Base-by-base conservation (phyloP, 2,888 invertebrate genomes). In the Cyrtodaria siliqua region DNA sequence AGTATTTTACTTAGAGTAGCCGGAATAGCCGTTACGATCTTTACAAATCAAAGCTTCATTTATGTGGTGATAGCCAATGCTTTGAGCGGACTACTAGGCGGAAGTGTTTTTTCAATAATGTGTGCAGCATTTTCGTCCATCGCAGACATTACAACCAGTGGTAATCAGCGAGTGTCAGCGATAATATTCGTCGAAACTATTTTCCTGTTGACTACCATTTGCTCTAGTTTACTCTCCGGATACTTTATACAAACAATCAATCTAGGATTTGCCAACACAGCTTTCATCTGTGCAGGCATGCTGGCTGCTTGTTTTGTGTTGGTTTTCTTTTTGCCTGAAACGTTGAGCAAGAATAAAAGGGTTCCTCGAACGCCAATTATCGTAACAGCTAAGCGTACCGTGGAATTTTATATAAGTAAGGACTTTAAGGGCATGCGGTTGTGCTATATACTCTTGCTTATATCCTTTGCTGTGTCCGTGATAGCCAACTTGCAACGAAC, bases 251-350 rank as follows among this genome's bases (percentile, higher is more conserved):
- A 73, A 57, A 59, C 67, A 38, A 50, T 50, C 12, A 26, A 20
- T 9, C 24, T 57, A n/a, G 73, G 73, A n/a, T 73, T 60, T 42
- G 40, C 33, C 20, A 56, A 57, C n/a, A 55, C 73, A 40, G 23
- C 56, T 26, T n/a, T 67, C 0, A 67, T 62, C 9, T 24, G 62
- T 29, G 23, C 52, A 8, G 40, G 38, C 16, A n/a, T 61, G 24
- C 23, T 33, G 20, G 2, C 57, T 2, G 0, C 55, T 6, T 40
- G 47, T 26, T 50, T 67, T n/a, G 6, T 56, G 12, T 9, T 67
- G 12, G 1, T 61, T 24, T 44, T 47, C 3, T 20, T 67, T 16
- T 18, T 70, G 18, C 73, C 73, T 18, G 73, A 73, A 50, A 56
- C 47, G 27, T 42, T 73, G 18, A 9, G 12, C 6, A 62, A 57